Percentiles rank a stretch among this genome's conserved stretches.
phyloP scores from a whole-genome alignment of 1,140 invertebrate species.

The Apis laboriosa region DNA sequence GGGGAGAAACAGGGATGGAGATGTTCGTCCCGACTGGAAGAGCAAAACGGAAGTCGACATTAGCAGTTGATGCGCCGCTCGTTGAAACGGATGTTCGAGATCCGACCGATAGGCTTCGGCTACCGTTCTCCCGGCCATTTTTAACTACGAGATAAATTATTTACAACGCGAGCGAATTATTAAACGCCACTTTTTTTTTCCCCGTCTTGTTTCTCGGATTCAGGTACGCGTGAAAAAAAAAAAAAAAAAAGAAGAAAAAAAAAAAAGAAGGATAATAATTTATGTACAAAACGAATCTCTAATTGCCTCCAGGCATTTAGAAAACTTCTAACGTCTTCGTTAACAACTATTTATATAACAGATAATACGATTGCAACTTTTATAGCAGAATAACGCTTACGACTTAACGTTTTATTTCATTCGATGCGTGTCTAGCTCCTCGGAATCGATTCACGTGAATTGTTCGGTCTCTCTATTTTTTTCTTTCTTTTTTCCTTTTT shows the following conservation, averaged over 20 bases:
- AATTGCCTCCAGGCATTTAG: background rate
- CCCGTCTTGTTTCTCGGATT: background rate
- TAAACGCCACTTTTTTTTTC: background rate
- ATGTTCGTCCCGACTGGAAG: constrained; percentile 48
- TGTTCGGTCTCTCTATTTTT: background rate
- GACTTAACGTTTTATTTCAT: background rate
- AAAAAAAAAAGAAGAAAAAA: background rate
- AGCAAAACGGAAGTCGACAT: constrained; percentile 53
- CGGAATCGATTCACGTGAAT: background rate
- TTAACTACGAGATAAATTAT: constrained; percentile 1
- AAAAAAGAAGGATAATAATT: background rate
- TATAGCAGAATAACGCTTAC: background rate
- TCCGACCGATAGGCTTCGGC: background rate
- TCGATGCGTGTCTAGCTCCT: background rate
- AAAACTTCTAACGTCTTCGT: background rate
- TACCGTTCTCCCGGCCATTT: background rate
- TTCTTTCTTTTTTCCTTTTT: background rate
- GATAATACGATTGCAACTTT: background rate
- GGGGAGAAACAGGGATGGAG: constrained; percentile 52
- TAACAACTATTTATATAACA: constrained; percentile 3
- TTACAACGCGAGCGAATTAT: constrained; percentile 9
- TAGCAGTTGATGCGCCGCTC: constrained; percentile 4
- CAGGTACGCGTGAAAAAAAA: constrained; percentile 39
- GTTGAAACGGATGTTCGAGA: constrained; percentile 51
- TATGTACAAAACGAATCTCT: constrained; percentile 34